Base-by-base conservation (phyloP, 2,797 vertebrate species). In the Streptopelia turtur region DNA sequence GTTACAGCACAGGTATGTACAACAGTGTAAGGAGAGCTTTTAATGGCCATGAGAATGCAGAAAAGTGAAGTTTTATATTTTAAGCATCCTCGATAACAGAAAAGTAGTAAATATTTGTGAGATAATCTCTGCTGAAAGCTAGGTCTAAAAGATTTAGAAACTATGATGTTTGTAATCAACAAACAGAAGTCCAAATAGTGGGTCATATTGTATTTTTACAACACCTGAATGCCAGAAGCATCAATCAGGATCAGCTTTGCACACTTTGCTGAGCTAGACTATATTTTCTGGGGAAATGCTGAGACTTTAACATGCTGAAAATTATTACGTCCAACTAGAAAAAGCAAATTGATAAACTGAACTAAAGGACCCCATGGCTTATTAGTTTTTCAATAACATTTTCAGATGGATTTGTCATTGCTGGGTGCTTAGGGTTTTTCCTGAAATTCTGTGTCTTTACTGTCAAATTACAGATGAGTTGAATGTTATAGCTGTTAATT, bases 321-420 rank as follows among this genome's bases (percentile, higher is more conserved):
- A 25, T 31, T 35, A 14, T 27, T 80, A 59, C 12, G 22, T 65
- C 17, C 52, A 23, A 69, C 27, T 71, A 69, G 23, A 70, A 88
- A 35, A 31, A 6, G 0, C 5, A 45, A 49, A 52, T 1, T 22
- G 9, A n/a, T 50, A 33, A 39, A 30, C 11, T 56, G 25, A 64
- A 75, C 56, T 35, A 47, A 70, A 50, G 8, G 45, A 35, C 5
- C 1, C 4, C 1, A 37, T 23, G 61, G 1, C 5, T 55, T 71
- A 13, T 16, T 47, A 57, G 39, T 43, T 90, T 91, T 65, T 49
- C 3, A 23, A 83, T 82, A 89, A 28, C 2, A 6, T 9, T 80
- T 90, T 63, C 74, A 47, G 14, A 22, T 63, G 13, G 3, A 21
- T 33, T 86, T 50, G 6, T 61, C 17, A 30, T 59, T 76, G 10